Conservation (phyloP, 1,140 invertebrate species). For the Lepidurus arcticus region DNA sequence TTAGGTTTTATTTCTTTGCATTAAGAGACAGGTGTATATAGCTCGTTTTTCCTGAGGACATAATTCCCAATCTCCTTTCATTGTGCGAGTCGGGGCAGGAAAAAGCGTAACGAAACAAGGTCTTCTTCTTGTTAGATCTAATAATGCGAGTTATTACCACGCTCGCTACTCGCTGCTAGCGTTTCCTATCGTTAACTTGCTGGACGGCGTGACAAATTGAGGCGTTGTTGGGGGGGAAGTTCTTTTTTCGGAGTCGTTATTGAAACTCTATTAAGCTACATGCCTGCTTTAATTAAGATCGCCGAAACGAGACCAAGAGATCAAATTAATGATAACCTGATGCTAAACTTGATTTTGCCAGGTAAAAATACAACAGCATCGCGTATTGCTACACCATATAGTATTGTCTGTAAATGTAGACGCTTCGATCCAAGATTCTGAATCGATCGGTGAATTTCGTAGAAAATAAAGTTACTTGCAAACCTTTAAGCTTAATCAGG, state of each 20-base stretch:
- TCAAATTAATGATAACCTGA: no score
- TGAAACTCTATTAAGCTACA: neutral
- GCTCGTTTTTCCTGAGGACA: conserved; percentile 14
- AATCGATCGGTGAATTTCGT: no score
- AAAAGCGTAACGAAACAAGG: conserved; percentile 14
- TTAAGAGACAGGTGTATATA: conserved; percentile 5
- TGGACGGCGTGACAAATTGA: conserved; percentile 18
- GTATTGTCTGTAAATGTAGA: no score
- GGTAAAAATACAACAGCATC: no score
- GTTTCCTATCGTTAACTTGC: conserved; percentile 21
- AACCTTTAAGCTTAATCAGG: no score
- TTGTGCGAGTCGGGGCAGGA: conserved; percentile 1
- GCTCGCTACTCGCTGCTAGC: conserved; percentile 6
- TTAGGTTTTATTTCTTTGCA: conserved; percentile 1
- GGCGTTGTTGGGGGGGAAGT: neutral
- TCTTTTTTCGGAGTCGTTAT: neutral
- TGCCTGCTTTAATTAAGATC: no score
- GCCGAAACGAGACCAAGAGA: no score
- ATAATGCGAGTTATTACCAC: conserved; percentile 19
- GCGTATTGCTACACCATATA: no score
- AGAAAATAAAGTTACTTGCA: no score
- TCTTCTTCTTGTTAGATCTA: conserved; percentile 22
- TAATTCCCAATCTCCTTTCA: neutral
- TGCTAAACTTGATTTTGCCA: no score
- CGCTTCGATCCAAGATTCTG: no score